Evolutionary conservation across 2,888 invertebrate species (phyloP).

Genomic region (Loripinus fragilis): DNA sequence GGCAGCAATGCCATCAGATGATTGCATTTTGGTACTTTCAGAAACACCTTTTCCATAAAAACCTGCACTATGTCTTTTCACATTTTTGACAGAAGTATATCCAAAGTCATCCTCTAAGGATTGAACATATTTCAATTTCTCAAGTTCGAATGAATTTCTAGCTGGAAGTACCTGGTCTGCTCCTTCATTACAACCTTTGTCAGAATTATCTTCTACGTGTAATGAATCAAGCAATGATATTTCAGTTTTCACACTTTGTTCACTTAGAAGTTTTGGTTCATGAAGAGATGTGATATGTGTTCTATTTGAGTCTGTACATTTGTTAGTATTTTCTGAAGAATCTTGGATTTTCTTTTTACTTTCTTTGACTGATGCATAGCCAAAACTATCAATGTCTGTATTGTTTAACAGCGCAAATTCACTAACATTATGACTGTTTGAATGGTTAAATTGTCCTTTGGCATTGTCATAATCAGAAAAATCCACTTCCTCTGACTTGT

Average conservation of each 20-base stretch:
- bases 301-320: no score
- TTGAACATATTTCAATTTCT: background rate
- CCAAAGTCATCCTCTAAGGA: constrained; percentile 4
- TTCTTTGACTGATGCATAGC: background rate
- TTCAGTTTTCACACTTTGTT: background rate
- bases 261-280: background rate
- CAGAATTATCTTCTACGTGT: no score
- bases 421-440: no score
- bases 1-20: no score
- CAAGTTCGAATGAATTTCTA: constrained; percentile 7
- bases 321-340: no score
- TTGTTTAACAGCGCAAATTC: background rate
- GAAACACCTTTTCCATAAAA: no score
- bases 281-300: background rate
- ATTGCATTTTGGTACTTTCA: background rate
- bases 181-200: background rate
- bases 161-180: background rate
- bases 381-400: background rate
- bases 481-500: no score
- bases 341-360: background rate
- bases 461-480: no score
- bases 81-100: background rate
- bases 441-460: no score
- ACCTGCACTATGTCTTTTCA: background rate
- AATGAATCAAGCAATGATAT: background rate